Evolutionary conservation across 2,888 invertebrate genomes (phyloP), one percentile per base, ranked within the genome.

Genomic region (Malacosoma neustria): DNA sequence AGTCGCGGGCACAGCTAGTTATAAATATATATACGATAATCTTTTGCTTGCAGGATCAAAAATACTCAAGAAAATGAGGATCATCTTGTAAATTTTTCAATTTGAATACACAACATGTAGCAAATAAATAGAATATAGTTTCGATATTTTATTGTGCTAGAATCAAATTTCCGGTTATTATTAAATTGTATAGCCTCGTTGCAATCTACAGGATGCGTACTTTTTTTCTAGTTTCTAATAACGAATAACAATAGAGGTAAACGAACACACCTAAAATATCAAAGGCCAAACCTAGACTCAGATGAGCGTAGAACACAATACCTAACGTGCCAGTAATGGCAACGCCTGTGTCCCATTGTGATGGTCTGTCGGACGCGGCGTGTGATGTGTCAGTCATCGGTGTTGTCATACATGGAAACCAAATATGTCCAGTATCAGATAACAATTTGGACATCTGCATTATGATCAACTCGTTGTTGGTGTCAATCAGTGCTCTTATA

Each of bases 381-480:
- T 59, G 61, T 49, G 61, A 49, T 57, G 53, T 68, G 71, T 73
- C 74, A 74, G 60, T 75, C 72, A 71, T 59, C 63, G 57, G 50
- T 48, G 53, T 44, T 61, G 63, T 69, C 68, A 58, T 70, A 72
- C 70, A 64, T 63, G 66, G 58, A 66, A 70, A 72, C 62, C 58
- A 63, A 56, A 60, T 59, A 46, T 57, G 60, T 58, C 54, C 62
- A 51, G 54, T 74, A 77, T 80, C 76, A 72, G 79, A 80, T 81
- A 77, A 72, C 73, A 61, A 57, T 65, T 59, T 52, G 57, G 59
- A 68, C 73, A 76, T 74, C 64, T 72, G 76, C 71, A 67, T 64
- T 62, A 55, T 57, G 68, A 73, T 72, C 67, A 66, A 64, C 61
- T 53, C 57, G 59, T 67, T 67, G 69, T 67, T 63, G 61, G 61